These are phyloP conservation scores for Cyprinodon tularosa DNA, from an alignment of 2,113 vertebrate genomes.

Conservation along the genomic window DNA sequence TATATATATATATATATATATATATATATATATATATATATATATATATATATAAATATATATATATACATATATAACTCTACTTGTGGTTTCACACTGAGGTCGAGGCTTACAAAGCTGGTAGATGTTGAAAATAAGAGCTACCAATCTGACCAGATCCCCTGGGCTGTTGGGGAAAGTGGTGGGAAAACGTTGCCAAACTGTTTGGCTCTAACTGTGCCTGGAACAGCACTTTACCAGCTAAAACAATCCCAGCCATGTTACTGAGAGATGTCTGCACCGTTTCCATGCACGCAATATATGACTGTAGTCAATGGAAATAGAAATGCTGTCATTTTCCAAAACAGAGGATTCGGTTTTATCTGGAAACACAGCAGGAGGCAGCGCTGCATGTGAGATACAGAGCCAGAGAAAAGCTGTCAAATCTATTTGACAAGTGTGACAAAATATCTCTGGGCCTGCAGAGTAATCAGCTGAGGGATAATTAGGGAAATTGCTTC, in stretches of 20 bases:
- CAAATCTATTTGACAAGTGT: constrained; percentile 40
- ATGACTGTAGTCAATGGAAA: not conserved
- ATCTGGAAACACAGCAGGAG: constrained; percentile 9
- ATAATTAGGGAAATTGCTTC: constrained; percentile 51
- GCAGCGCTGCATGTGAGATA: not conserved
- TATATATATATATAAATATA: too few relatives aligned
- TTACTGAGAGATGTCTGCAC: constrained; percentile 1
- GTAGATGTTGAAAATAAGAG: constrained; percentile 1
- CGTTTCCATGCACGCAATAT: constrained; percentile 10
- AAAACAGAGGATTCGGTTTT: constrained; percentile 18
- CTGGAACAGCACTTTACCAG: constrained; percentile 5
- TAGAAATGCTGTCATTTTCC: not conserved
- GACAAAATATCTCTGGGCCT: constrained; percentile 31
- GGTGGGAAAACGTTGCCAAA: constrained; percentile 20
- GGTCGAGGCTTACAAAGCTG: constrained; percentile 14
- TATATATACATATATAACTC: not conserved
- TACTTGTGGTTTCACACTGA: constrained; percentile 4
- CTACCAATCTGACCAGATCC: constrained; percentile 29
- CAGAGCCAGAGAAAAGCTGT: constrained; percentile 1
- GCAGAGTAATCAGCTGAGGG: not conserved
- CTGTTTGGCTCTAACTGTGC: not conserved
- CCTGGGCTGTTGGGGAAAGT: constrained; percentile 23
- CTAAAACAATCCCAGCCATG: constrained; percentile 15
- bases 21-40: too few relatives aligned
- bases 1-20: too few relatives aligned